Base-by-base conservation (phyloP, 2,797 vertebrate species). In the Chaenodraco wilsoni region DNA sequence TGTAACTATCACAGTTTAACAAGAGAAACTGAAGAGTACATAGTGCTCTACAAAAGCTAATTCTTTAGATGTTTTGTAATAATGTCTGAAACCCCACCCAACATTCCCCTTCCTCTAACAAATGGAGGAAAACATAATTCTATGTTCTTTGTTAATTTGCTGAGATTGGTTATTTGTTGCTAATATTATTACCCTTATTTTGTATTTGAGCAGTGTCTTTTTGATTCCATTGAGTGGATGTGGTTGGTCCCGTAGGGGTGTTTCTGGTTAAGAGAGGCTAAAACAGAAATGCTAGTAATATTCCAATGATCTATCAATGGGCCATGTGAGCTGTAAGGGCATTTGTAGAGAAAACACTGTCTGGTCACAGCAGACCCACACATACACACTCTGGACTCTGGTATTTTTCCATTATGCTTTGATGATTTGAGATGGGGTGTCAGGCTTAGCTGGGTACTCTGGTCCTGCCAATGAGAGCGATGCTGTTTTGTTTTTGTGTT, bases 261-360 rank as follows among this genome's bases (percentile, higher is more conserved):
- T 27, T 65, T 16, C 69, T 72, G 67, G 57, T 76, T 66, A 72
- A 54, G 40, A 16, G 74, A 79, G 49, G 69, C 69, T 71, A 76
- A 74, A 75, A 77, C 74, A 85, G 81, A 82, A 86, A 87, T 76
- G 66, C 56, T 81, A 81, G 81, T 83, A 82, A 81, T 87, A 72
- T 90, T 84, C 85, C 79, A 83, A 87, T 86, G 91, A 89, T 89
- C 88, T 87, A 86, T 91, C 74, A 82, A 83, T 84, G 81, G 81
- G 79, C 76, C 87, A 84, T 81, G 81, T 84, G 85, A 84, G 82
- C 84, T 79, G 79, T 74, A 27, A 66, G 85, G 88, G 87, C 83
- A 86, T 88, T 88, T 89, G 88, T 85, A 93, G 87, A 91, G 84
- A 89, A 93, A 93, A 93, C 93, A 92, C 72, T 90, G 92, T 93